Base-by-base conservation (phyloP, 2,888 invertebrate genomes). In the Drosophila setosimentum region DNA sequence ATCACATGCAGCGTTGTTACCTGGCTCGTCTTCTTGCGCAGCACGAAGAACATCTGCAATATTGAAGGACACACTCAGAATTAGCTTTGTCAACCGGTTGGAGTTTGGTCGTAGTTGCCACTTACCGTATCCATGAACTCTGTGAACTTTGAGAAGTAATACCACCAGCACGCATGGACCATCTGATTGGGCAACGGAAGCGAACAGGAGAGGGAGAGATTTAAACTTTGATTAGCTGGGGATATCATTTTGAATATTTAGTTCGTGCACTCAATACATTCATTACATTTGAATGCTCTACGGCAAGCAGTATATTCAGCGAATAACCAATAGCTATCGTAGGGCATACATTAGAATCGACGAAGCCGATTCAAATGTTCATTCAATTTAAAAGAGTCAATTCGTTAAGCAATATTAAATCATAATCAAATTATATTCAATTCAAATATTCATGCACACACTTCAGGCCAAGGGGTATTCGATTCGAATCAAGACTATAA, bases 121-220 rank as follows among this genome's bases (percentile, higher is more conserved):
- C 96, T 96, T 94, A 98, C 98, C 94, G 98, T 98, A 94, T 98
- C 98, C 94, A 98, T 95, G 93, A 98, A 97, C 94, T 99, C 99
- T 85, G 98, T 97, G 94, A 98, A 98, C 94, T 99, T 99, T 64
- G 98, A 98, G 93, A 98, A 96, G 93, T 97, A 98, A 94, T 98
- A 98, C 98, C 97, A 97, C 98, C 98, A 98, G 93, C 97, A 97
- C 48, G 96, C 97, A 93, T 96, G 95, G 68, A 97, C 97, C 97
- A 98, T 98, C 98, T 98, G 95, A 87, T 33, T 55, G 10, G 7
- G 30, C 18, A 32, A 42, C 59, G 32, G 21, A n/a, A 18, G 18
- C 32, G 32, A 30, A 11, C 53, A 33, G 21, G 2, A 53, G 53
- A 10, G 2, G 42, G 33, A 72, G 4, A 74, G 40, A 58, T 40